phyloP scores from a whole-genome alignment of 2,113 vertebrate genomes.

The Peromyscus californicus region DNA sequence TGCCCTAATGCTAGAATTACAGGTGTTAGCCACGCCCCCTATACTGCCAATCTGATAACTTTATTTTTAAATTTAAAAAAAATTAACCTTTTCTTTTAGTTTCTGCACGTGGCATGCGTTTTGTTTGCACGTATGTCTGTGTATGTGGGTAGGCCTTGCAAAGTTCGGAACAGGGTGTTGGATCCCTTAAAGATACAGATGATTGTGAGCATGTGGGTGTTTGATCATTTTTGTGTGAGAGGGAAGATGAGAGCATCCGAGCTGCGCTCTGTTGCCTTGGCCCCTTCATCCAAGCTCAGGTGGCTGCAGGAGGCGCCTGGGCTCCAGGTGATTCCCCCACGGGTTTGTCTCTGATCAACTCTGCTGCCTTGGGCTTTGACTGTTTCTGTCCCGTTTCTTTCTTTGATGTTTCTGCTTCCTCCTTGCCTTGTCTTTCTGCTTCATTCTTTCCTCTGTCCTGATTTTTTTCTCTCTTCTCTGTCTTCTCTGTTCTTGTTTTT shows the following conservation, averaged over 20 bases:
- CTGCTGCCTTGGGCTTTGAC: fast-evolving
- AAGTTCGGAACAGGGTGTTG: not conserved
- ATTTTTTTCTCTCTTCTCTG: not conserved
- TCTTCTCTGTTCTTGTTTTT: not conserved
- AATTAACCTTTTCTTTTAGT: not conserved
- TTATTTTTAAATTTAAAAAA: not conserved
- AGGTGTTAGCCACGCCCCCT: not conserved
- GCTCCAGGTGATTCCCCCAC: not conserved
- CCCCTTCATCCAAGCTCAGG: too few species aligned
- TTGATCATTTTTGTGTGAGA: not conserved
- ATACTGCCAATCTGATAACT: not conserved
- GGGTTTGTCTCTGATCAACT: fast-evolving
- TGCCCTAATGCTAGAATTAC: not conserved
- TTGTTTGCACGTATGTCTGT: not conserved
- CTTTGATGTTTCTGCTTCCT: not conserved
- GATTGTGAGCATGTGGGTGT: not conserved
- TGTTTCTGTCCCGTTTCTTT: not conserved
- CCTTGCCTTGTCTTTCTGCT: not conserved
- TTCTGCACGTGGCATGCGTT: not conserved
- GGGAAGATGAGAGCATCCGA: not conserved
- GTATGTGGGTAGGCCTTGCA: not conserved
- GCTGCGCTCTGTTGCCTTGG: fast-evolving
- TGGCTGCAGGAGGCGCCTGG: fast-evolving
- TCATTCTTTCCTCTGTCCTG: not conserved
- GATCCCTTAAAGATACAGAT: not conserved